Evolutionary conservation across 1,140 invertebrate species (phyloP).

Genomic region (Drosophila leontia): DNA sequence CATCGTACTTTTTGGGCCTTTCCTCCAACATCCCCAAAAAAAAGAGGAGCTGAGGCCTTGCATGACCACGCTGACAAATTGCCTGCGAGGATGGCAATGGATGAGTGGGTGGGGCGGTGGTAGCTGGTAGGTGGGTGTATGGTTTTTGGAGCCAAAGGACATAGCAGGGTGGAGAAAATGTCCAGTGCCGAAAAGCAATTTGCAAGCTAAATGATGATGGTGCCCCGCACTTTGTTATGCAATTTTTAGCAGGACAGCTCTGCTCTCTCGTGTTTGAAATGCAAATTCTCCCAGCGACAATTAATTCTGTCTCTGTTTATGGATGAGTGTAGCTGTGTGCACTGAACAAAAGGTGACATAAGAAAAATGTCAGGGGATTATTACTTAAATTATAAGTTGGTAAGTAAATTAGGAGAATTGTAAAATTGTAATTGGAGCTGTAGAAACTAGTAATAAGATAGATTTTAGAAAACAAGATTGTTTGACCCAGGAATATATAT

Average conservation of each 20-base stretch:
- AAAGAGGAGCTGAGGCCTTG: conserved; percentile 23
- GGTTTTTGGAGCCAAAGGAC: neutral
- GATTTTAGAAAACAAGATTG: neutral
- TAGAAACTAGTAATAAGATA: neutral
- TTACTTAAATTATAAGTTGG: no score
- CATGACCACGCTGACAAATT: conserved; percentile 53
- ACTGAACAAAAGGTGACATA: conserved; percentile 5
- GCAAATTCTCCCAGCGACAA: conserved; percentile 46
- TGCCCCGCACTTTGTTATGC: conserved; percentile 49
- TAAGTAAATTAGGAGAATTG: neutral
- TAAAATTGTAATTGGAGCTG: neutral
- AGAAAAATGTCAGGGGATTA: neutral
- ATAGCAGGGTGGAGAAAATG: neutral
- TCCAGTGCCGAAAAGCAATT: conserved; percentile 55
- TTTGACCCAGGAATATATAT: no score
- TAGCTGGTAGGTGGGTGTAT: neutral
- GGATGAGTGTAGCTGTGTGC: conserved; percentile 7
- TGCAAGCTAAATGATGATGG: conserved; percentile 54
- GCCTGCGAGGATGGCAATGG: conserved; percentile 23
- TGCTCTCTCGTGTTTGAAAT: conserved; percentile 31
- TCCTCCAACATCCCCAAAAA: conserved; percentile 9
- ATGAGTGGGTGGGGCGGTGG: conserved; percentile 10
- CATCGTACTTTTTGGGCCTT: conserved; percentile 16
- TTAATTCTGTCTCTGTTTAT: conserved; percentile 32
- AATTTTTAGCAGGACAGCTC: conserved; percentile 48